These are phyloP conservation scores for Pipra filicauda DNA, from an alignment of 2,113 vertebrate genomes.

Conservation along the genomic window DNA sequence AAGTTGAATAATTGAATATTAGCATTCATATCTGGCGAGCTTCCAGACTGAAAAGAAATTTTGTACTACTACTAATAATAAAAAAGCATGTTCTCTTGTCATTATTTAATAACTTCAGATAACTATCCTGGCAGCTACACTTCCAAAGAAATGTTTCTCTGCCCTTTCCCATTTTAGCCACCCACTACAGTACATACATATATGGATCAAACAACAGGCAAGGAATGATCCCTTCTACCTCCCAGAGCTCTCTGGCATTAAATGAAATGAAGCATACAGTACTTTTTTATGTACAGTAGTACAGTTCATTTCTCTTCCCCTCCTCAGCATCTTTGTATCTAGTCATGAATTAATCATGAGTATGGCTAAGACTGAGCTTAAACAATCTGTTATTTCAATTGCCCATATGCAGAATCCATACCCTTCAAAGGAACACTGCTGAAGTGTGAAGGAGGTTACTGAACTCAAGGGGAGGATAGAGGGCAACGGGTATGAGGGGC, in stretches of 20 bases:
- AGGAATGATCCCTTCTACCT: slow-evolving; percentile 40
- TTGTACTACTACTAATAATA: not conserved
- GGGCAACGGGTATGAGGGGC: not conserved
- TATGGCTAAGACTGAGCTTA: slow-evolving; percentile 61
- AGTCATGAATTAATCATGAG: slow-evolving; percentile 56
- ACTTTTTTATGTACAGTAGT: slow-evolving; percentile 35
- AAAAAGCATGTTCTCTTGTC: slow-evolving; percentile 55
- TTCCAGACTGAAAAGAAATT: slow-evolving; percentile 66
- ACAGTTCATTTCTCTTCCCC: slow-evolving; percentile 39
- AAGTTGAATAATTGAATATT: slow-evolving; percentile 73
- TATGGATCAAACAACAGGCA: slow-evolving; percentile 43
- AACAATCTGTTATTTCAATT: slow-evolving; percentile 28
- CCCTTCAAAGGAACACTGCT: slow-evolving; percentile 61
- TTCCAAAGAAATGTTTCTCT: slow-evolving; percentile 61
- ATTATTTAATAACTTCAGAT: slow-evolving; percentile 57
- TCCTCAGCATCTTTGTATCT: slow-evolving; percentile 49
- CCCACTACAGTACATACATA: slow-evolving; percentile 40
- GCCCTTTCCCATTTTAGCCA: slow-evolving; percentile 53
- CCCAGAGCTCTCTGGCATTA: slow-evolving; percentile 23
- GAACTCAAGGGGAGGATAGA: slow-evolving; percentile 18
- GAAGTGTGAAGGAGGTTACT: slow-evolving; percentile 61
- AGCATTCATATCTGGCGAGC: slow-evolving; percentile 75
- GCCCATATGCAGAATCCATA: not conserved
- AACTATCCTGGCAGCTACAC: slow-evolving; percentile 51
- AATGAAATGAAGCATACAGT: slow-evolving; percentile 60